A percentile compares a stretch with the other conserved stretches of the same genome.
Evolutionary conservation across 2,888 invertebrate genomes (phyloP).

Genomic region (Hetaerina titia): DNA sequence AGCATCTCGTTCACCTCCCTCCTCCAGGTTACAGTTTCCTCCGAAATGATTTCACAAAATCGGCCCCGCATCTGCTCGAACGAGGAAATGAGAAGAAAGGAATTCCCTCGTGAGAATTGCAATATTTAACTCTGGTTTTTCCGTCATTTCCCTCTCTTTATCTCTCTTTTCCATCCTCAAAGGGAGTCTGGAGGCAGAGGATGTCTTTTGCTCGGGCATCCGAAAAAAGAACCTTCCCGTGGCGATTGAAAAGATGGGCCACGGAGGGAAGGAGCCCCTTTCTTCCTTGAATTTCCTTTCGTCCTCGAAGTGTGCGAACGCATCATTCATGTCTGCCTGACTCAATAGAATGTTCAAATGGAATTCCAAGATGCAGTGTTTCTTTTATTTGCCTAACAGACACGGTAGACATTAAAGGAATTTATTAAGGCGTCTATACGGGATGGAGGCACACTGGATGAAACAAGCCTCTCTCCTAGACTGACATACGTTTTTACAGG

Average conservation of each 20-base stretch:
- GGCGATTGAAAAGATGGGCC: background rate
- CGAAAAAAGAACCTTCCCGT: background rate
- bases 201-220: background rate
- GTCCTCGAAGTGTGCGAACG: background rate
- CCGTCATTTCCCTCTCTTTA: background rate
- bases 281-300: no score
- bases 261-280: background rate
- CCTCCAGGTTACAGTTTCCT: no score
- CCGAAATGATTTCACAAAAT: no score
- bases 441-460: background rate
- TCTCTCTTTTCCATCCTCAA: no score
- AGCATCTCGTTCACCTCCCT: no score
- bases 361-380: background rate
- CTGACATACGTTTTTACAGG: background rate
- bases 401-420: background rate
- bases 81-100: no score
- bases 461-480: background rate
- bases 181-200: no score
- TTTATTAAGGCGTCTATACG: background rate
- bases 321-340: background rate
- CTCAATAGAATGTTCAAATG: background rate
- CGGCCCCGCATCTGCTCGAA: no score
- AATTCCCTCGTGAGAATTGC: no score
- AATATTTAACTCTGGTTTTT: background rate
- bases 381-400: background rate